Base-by-base conservation (phyloP, 1,140 invertebrate genomes). In the Zaprionus gabonicus region DNA sequence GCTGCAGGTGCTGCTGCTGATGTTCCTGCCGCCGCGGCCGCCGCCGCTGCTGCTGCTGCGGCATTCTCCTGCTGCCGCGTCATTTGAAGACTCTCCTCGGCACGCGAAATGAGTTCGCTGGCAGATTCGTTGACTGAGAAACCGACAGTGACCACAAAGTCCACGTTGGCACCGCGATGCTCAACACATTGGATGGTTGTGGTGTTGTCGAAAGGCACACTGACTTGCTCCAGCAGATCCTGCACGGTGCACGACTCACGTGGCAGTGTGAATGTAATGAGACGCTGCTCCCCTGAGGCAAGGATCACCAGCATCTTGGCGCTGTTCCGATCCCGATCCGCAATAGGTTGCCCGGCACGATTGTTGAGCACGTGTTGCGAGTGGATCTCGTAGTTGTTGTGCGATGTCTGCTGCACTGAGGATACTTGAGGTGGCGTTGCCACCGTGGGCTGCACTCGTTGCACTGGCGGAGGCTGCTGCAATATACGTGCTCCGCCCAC, bases 161-260 rank as follows among this genome's bases (percentile, higher is more conserved):
- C 96, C 78, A 97, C 96, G 82, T 95, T 95, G 78, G 95, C 94
- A 25, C 94, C 94, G 23, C 95, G 95, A 88, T 96, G 95, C 81
- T 95, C 94, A 67, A 95, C 95, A 81, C 96, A 95, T 71, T 96
- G 95, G 59, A 97, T 96, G 56, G 94, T 93, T 9, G 95, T 96
- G 46, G 95, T 94, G 51, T 94, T 93, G 46, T 94, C 93, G 78
- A 96, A 95, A 36, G 94, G 94, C 76, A 96, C 95, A 15, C 76
- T 82, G 72, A 96, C 96, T 94, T 96, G 96, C 91, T 96, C 96
- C 55, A 97, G 92, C 68, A 97, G 94, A 94, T 97, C 96, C 91
- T 96, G 95, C 55, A 97, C 95, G 0, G 96, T 96, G 90, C 96
- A 97, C 71, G 95, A 96, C 85, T 97, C 96, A 77, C 96, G 95